phyloP scores from a whole-genome alignment of 2,113 vertebrate species.

The Mirza zaza region DNA sequence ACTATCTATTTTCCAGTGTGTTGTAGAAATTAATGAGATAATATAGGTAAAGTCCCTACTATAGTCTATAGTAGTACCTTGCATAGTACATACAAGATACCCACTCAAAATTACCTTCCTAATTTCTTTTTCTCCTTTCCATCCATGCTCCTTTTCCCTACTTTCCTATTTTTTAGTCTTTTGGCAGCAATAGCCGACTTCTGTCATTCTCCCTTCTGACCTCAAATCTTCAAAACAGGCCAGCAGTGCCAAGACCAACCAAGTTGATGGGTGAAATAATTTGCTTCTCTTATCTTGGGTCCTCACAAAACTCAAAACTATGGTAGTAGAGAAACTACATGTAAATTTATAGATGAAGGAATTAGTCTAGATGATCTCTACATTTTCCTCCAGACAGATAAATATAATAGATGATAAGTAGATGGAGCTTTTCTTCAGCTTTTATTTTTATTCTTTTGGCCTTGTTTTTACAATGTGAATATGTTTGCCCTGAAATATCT shows the following conservation, averaged over 20 bases:
- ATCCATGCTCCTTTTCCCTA: neutral
- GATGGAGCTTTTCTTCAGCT: neutral
- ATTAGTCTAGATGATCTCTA: neutral
- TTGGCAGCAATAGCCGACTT: neutral
- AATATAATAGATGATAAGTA: neutral
- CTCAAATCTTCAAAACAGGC: slow-evolving; percentile 1
- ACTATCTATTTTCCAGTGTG: neutral
- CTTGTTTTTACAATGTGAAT: neutral
- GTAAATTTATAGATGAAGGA: neutral
- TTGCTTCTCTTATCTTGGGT: neutral
- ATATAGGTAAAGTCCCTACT: neutral
- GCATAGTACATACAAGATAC: neutral
- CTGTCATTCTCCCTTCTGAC: neutral
- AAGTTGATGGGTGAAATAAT: neutral
- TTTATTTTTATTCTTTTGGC: neutral
- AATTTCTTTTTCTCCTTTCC: neutral
- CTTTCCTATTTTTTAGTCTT: no score
- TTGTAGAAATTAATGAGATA: neutral
- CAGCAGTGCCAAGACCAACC: neutral
- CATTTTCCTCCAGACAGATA: neutral
- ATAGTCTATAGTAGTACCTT: neutral
- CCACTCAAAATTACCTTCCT: neutral
- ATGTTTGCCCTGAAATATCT: neutral
- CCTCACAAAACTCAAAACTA: neutral
- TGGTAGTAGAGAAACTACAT: neutral